Evolutionary conservation across 1,140 invertebrate genomes (phyloP).

Genomic region (Heliothis virescens): DNA sequence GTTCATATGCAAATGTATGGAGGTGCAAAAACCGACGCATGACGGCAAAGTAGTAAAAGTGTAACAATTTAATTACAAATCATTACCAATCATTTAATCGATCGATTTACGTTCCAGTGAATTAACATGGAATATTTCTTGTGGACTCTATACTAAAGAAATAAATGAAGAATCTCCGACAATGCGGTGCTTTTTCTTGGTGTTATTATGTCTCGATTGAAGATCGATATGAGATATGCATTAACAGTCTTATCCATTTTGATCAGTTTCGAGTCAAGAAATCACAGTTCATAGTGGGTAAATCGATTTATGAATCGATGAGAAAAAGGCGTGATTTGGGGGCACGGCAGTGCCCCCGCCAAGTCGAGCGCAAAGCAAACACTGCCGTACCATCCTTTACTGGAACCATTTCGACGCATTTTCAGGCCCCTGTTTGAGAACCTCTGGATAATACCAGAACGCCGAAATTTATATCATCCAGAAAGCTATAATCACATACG

Average conservation of each 20-base stretch:
- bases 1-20: constrained; percentile 69
- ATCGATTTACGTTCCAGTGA: constrained; percentile 54
- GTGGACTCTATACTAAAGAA: constrained; percentile 22
- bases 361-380: too few species aligned
- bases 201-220: constrained; percentile 3
- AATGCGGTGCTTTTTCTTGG: neutral
- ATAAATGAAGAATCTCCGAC: neutral
- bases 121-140: constrained; percentile 51
- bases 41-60: constrained; percentile 70
- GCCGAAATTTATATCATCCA: too few species aligned
- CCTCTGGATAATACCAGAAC: too few species aligned
- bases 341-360: too few species aligned
- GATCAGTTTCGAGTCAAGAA: neutral
- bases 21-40: constrained; percentile 57
- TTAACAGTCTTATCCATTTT: constrained; percentile 1
- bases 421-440: too few species aligned
- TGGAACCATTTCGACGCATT: too few species aligned
- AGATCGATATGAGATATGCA: neutral
- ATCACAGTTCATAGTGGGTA: neutral
- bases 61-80: constrained; percentile 68
- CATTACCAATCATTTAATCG: constrained; percentile 48
- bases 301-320: neutral
- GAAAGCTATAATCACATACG: too few species aligned
- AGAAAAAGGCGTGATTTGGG: neutral
- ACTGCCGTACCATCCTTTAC: too few species aligned